These are phyloP conservation scores for Tenthredo distinguenda DNA, from an alignment of 2,888 invertebrate genomes.

Conservation along the genomic window DNA sequence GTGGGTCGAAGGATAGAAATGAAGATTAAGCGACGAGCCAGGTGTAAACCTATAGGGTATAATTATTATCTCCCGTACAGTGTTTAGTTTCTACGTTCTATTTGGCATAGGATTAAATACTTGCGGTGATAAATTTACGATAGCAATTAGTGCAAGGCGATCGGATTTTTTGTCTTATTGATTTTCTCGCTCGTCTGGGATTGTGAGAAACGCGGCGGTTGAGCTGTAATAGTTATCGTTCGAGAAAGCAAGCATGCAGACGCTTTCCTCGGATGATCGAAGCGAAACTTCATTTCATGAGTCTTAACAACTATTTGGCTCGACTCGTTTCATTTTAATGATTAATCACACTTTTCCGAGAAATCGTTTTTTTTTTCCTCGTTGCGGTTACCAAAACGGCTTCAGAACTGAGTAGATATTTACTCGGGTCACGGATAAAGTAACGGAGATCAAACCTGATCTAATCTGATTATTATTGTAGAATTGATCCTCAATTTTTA, in stretches of 20 bases:
- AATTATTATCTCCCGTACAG: neutral
- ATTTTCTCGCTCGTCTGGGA: neutral
- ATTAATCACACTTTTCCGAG: conserved; percentile 14
- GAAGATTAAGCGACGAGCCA: neutral
- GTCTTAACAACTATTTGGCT: neutral
- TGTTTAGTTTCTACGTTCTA: neutral
- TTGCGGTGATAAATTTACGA: neutral
- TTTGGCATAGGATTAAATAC: neutral
- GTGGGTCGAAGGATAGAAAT: conserved; percentile 8
- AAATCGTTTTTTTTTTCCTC: neutral
- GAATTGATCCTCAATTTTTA: neutral
- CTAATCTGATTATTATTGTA: neutral
- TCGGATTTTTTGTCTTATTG: conserved; percentile 12
- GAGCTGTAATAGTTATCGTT: neutral
- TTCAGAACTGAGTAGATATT: neutral
- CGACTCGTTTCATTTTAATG: neutral
- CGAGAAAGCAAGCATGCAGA: conserved; percentile 14
- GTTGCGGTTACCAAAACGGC: neutral
- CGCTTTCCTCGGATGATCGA: conserved; percentile 46
- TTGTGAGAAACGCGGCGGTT: neutral
- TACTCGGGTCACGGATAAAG: neutral
- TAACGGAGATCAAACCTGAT: neutral
- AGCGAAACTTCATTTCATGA: conserved; percentile 28
- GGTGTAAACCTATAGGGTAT: neutral
- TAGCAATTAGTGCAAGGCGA: neutral